Percentiles rank a stretch among this genome's conserved stretches.
phyloP scores from a whole-genome alignment of 2,797 vertebrate genomes.

The Myotis daubentonii region DNA sequence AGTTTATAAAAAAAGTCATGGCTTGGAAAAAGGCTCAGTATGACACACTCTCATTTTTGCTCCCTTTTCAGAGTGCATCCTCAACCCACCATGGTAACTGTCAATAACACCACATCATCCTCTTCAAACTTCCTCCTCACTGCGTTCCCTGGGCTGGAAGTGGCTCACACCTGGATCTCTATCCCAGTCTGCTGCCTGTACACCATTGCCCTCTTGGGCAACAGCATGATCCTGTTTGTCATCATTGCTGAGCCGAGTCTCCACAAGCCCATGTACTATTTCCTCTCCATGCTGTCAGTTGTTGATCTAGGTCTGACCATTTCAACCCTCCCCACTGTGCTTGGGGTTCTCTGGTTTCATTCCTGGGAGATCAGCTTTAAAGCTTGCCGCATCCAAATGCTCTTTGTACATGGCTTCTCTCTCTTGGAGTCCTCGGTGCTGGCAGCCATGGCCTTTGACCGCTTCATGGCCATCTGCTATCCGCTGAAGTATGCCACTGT shows the following conservation, averaged over 20 bases:
- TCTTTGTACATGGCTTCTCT: constrained; percentile 83
- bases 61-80: constrained; percentile 28
- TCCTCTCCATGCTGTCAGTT: constrained; percentile 83
- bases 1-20: neutral
- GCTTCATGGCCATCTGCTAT: constrained; percentile 75
- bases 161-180: constrained; percentile 81
- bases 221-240: constrained; percentile 81
- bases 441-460: constrained; percentile 84
- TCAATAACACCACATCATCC: constrained; percentile 70
- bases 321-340: constrained; percentile 83
- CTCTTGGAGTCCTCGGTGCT: constrained; percentile 85
- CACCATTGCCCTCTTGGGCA: constrained; percentile 79
- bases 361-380: constrained; percentile 76
- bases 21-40: neutral
- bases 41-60: neutral
- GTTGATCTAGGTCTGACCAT: constrained; percentile 80
- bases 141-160: constrained; percentile 83
- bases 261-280: constrained; percentile 84
- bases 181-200: constrained; percentile 84
- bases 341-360: constrained; percentile 83
- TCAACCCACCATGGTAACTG: constrained; percentile 53
- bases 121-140: constrained; percentile 78
- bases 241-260: constrained; percentile 76
- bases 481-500: constrained; percentile 77
- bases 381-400: constrained; percentile 84